These are phyloP conservation scores for Dryomyza anilis DNA, from an alignment of 2,888 invertebrate genomes.

Conservation along the genomic window DNA sequence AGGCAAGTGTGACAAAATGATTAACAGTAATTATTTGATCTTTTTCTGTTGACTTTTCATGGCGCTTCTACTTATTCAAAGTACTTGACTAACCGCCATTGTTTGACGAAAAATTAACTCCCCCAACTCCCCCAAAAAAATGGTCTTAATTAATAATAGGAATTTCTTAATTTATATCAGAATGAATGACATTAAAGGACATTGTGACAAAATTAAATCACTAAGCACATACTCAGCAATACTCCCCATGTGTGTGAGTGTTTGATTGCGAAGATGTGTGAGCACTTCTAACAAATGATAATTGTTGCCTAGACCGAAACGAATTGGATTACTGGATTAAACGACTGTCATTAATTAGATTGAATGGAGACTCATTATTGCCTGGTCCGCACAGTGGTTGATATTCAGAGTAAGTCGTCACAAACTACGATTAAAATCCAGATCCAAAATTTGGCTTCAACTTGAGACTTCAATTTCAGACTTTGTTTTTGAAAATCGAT, in stretches of 20 bases:
- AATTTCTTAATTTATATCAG: conserved; percentile 2
- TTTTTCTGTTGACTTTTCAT: neutral
- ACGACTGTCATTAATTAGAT: conserved; percentile 19
- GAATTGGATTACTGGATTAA: conserved; percentile 21
- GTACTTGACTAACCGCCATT: neutral
- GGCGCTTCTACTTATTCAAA: neutral
- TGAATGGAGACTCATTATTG: neutral
- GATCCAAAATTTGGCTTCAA: no score
- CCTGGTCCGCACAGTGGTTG: no score
- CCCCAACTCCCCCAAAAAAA: neutral
- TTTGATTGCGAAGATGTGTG: neutral
- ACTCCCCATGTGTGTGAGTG: neutral
- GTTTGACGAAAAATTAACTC: neutral
- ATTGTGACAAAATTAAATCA: neutral
- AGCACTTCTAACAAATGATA: conserved; percentile 2
- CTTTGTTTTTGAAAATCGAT: no score
- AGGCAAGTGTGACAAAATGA: neutral
- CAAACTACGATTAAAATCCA: no score
- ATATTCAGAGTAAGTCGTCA: no score
- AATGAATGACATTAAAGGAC: conserved; percentile 5
- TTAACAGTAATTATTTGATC: neutral
- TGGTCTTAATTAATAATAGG: conserved; percentile 11
- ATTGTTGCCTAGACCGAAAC: conserved; percentile 8
- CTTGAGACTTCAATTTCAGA: no score
- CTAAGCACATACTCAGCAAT: neutral